A percentile compares a stretch with the other conserved stretches of the same genome.
These are phyloP conservation scores for Uria aalge DNA, from an alignment of 2,113 vertebrate species.

Conservation along the genomic window DNA sequence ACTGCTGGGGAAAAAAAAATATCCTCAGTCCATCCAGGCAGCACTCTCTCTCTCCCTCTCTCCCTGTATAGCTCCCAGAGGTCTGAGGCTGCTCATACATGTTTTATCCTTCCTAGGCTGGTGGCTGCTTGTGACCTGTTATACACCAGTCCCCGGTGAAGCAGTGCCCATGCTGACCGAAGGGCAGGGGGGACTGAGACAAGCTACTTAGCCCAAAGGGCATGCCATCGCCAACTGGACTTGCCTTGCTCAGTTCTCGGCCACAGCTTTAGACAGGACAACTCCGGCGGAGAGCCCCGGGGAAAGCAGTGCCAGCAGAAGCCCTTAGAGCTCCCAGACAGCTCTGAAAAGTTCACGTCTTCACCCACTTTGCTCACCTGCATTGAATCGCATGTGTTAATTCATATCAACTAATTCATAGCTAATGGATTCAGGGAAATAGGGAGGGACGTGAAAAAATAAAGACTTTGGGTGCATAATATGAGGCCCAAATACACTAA, in stretches of 20 bases:
- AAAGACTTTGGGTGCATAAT: background rate
- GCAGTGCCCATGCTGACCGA: background rate
- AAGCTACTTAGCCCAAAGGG: background rate
- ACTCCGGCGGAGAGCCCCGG: fast-evolving
- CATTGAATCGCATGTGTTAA: background rate
- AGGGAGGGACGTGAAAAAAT: background rate
- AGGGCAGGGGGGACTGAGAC: background rate
- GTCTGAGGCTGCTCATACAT: background rate
- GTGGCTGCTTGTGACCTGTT: background rate
- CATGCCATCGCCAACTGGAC: background rate
- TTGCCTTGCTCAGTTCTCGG: fast-evolving
- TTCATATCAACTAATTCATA: background rate
- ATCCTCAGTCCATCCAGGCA: background rate
- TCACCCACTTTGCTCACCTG: background rate
- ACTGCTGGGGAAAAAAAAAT: background rate
- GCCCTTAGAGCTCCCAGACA: background rate
- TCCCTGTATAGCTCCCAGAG: background rate
- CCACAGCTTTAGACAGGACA: background rate
- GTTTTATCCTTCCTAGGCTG: background rate
- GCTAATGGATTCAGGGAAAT: background rate
- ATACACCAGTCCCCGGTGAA: background rate
- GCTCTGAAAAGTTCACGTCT: background rate
- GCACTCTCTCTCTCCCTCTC: background rate
- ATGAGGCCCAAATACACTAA: background rate
- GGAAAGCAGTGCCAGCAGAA: background rate